Conservation (phyloP, 2,797 vertebrate species). For the Melanotaenia nigrans region DNA sequence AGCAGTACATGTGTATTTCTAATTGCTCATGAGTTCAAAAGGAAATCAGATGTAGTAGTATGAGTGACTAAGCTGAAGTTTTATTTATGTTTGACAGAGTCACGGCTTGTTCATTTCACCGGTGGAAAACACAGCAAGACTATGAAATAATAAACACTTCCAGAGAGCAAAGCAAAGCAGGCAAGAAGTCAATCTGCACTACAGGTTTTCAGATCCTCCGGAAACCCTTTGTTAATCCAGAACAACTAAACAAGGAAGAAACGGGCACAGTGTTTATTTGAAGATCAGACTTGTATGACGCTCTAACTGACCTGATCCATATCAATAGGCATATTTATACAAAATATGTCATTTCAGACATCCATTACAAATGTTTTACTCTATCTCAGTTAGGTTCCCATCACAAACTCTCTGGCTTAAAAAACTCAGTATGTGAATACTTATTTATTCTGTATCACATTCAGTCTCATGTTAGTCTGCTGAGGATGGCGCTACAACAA, state of each 20-base stretch:
- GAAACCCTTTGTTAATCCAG: constrained; percentile 14
- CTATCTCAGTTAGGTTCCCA: constrained; percentile 3
- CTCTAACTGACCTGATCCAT: not conserved
- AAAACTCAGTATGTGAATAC: not conserved
- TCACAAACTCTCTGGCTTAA: constrained; percentile 6
- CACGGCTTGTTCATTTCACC: constrained; percentile 55
- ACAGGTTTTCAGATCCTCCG: constrained; percentile 34
- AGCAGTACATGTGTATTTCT: constrained; percentile 30
- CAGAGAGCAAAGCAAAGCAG: not conserved
- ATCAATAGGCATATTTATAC: not conserved
- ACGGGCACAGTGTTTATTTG: not conserved
- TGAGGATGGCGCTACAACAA: too few species aligned
- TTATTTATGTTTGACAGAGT: constrained; percentile 60
- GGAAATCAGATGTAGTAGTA: constrained; percentile 34
- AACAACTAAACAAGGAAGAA: constrained; percentile 18
- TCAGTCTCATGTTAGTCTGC: too few species aligned
- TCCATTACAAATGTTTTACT: constrained; percentile 9
- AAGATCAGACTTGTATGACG: constrained; percentile 1
- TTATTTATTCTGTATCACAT: not conserved
- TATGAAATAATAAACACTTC: constrained; percentile 58
- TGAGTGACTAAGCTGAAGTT: constrained; percentile 57
- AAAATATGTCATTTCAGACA: constrained; percentile 7
- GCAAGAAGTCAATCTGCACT: not conserved
- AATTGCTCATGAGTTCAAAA: constrained; percentile 17
- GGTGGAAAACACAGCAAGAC: constrained; percentile 34